These are phyloP conservation scores for Clanis bilineata DNA, from an alignment of 2,888 invertebrate genomes.

Conservation along the genomic window DNA sequence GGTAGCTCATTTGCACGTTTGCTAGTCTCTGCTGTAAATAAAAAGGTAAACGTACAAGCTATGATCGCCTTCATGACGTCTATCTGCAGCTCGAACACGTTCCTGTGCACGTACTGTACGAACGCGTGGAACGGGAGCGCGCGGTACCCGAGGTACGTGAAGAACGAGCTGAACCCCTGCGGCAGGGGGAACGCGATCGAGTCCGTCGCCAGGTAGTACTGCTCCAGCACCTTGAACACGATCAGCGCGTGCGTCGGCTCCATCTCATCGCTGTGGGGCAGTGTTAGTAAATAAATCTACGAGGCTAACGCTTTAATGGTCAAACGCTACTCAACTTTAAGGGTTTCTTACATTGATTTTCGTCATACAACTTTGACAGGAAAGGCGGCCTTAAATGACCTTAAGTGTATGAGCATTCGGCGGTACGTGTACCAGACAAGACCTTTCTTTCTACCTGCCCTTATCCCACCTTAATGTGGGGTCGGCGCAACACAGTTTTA, in stretches of 20 bases:
- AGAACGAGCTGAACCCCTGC: conserved; percentile 94
- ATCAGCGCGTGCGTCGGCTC: conserved; percentile 86
- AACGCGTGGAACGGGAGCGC: conserved; percentile 90
- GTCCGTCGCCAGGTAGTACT: conserved; percentile 90
- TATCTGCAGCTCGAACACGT: conserved; percentile 93
- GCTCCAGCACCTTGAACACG: conserved; percentile 90
- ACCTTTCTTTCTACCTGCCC: no score
- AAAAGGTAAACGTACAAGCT: conserved; percentile 81
- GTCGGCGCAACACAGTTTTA: no score
- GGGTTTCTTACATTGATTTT: no score
- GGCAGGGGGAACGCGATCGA: conserved; percentile 90
- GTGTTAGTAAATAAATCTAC: not conserved
- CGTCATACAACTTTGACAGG: no score
- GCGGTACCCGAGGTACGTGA: conserved; percentile 92
- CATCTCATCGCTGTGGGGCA: conserved; percentile 87
- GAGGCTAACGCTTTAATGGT: no score
- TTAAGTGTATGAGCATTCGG: no score
- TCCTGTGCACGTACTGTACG: conserved; percentile 91
- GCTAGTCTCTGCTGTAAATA: no score
- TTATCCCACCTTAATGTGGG: no score
- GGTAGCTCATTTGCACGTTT: no score
- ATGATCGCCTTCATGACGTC: conserved; percentile 93
- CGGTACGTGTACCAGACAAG: no score
- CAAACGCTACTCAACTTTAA: no score
- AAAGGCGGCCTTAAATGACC: no score